These are phyloP conservation scores for Amyelois transitella DNA, from an alignment of 1,140 invertebrate species.

Conservation along the genomic window DNA sequence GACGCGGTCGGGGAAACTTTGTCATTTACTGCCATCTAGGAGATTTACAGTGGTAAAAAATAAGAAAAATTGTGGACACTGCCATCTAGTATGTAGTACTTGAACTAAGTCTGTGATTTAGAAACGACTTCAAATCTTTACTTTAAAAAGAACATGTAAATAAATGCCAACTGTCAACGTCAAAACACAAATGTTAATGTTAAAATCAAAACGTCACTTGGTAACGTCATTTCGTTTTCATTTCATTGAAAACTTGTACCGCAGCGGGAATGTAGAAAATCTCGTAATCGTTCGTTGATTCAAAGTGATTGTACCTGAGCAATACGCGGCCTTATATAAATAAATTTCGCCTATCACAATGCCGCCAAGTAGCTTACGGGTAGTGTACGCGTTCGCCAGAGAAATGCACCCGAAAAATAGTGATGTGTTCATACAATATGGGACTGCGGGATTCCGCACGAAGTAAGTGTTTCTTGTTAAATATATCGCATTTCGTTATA, in stretches of 20 bases:
- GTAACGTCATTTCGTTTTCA: neutral
- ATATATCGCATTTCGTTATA: slow-evolving; percentile 10
- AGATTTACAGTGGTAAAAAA: too few species aligned
- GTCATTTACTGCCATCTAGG: too few species aligned
- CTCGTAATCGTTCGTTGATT: slow-evolving; percentile 54
- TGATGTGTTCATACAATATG: slow-evolving; percentile 79
- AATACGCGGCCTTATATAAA: slow-evolving; percentile 64
- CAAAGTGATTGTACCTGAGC: slow-evolving; percentile 63
- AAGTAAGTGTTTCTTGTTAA: slow-evolving; percentile 74
- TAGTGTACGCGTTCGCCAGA: slow-evolving; percentile 81
- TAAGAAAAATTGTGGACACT: too few species aligned
- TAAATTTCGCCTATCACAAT: slow-evolving; percentile 59
- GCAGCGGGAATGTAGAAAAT: slow-evolving; percentile 66
- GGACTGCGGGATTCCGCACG: slow-evolving; percentile 81
- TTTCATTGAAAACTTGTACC: slow-evolving; percentile 22
- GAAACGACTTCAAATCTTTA: neutral
- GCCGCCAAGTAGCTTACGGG: slow-evolving; percentile 73
- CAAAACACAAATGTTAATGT: neutral
- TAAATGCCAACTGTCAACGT: neutral
- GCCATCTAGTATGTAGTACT: too few species aligned
- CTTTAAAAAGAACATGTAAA: too few species aligned
- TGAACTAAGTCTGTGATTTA: neutral
- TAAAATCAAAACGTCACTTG: neutral
- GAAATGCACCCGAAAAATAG: slow-evolving; percentile 83
- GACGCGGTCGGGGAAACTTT: too few species aligned